A percentile compares a stretch with the other conserved stretches of the same genome.
phyloP scores from a whole-genome alignment of 2,797 vertebrate genomes.

The Pangasius krempfi region DNA sequence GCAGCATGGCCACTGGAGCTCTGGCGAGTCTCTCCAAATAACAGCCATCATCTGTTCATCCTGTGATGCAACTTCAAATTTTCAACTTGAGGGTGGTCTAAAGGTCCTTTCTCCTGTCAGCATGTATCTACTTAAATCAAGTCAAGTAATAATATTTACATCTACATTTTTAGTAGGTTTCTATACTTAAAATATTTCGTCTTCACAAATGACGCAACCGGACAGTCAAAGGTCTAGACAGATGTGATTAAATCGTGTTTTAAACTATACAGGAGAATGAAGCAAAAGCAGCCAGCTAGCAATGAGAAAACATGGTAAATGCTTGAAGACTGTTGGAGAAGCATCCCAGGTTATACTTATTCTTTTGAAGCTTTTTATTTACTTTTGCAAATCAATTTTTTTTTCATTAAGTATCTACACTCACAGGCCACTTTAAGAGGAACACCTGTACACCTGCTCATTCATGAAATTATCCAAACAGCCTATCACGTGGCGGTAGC shows the following conservation, averaged over 20 bases:
- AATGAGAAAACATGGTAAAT: background rate
- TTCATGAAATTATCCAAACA: background rate
- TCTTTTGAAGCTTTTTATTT: background rate
- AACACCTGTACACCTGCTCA: background rate
- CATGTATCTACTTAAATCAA: background rate
- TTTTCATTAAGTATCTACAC: background rate
- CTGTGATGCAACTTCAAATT: constrained; percentile 39
- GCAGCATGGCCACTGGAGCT: constrained; percentile 52
- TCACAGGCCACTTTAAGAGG: background rate
- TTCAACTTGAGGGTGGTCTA: background rate
- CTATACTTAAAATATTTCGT: too few relatives aligned
- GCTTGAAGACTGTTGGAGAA: background rate
- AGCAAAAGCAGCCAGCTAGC: background rate
- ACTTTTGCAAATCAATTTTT: background rate
- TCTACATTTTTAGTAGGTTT: background rate
- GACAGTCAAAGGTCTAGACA: background rate
- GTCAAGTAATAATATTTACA: constrained; percentile 1
- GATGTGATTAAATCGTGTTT: background rate
- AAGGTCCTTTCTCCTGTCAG: constrained; percentile 2
- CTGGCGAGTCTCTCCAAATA: constrained; percentile 30
- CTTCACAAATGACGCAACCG: background rate
- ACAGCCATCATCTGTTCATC: constrained; percentile 45
- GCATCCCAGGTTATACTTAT: background rate
- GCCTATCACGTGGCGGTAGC: background rate
- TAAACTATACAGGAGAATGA: background rate